Conservation (phyloP, 2,113 vertebrate species). For the Dromaius novaehollandiae region DNA sequence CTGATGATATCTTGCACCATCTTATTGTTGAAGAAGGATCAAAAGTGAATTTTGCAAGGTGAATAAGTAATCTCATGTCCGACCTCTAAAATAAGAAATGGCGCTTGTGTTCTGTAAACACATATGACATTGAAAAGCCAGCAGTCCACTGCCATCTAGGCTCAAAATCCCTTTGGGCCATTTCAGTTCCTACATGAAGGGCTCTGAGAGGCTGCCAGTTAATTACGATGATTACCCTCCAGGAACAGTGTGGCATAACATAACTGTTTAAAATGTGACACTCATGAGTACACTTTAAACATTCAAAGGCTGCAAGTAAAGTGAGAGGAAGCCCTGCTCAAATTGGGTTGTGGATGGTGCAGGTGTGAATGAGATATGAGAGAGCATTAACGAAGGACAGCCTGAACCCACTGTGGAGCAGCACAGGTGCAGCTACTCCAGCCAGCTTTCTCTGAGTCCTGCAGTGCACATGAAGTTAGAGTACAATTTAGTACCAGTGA, state of each 20-base stretch:
- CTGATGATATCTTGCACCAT: neutral
- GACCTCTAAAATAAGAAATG: neutral
- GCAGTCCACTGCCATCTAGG: neutral
- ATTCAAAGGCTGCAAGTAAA: neutral
- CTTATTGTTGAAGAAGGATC: neutral
- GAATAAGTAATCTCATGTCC: neutral
- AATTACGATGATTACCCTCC: neutral
- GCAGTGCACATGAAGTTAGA: neutral
- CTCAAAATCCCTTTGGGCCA: neutral
- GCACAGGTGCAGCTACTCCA: neutral
- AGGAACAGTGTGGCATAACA: neutral
- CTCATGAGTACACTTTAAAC: neutral
- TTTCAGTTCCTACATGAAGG: neutral
- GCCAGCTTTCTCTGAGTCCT: neutral
- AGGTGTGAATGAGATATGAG: neutral
- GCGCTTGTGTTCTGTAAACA: neutral
- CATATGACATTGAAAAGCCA: neutral
- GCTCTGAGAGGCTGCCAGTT: constrained; percentile 13
- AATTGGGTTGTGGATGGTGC: neutral
- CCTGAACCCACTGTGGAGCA: neutral
- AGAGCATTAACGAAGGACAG: neutral
- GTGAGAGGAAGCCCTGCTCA: neutral
- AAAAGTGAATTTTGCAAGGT: neutral
- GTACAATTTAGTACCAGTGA: neutral
- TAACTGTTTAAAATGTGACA: neutral